Base-by-base conservation (phyloP, 2,888 invertebrate species). In the Cephus sareptanus region DNA sequence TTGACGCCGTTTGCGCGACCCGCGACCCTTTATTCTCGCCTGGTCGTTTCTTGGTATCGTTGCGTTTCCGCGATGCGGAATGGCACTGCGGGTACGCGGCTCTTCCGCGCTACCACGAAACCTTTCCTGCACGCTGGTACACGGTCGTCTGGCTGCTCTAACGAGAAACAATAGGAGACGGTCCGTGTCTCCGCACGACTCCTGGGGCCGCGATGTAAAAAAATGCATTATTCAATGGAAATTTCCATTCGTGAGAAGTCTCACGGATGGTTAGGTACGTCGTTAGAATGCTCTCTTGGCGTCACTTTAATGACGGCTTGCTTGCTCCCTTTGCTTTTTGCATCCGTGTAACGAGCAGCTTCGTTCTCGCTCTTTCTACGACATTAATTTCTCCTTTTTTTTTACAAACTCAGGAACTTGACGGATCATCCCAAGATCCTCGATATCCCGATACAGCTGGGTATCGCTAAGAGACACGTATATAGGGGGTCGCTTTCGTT, bases 241-340 rank as follows among this genome's bases (percentile, higher is more conserved):
- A 89, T 89, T 88, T 89, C 86, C 89, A 89, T 89, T 85, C 85
- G 85, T 87, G 86, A 90, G 89, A 88, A 87, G 85, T 84, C 81
- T 84, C 85, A 82, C 81, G 83, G 84, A 85, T 81, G 85, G 86
- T 84, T 87, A 87, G 87, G 87, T 86, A 83, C 87, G 82, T 89
- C 88, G 87, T 89, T 89, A 89, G 86, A 86, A 87, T 90, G 90
- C 90, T 90, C 90, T 90, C 90, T 90, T 89, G 85, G 83, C 79
- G 88, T 82, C 80, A 81, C 80, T 87, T 86, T 87, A 87, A 87
- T 85, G 87, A 87, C 80, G 85, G 84, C 82, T 87, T 85, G 83
- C 84, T 86, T 87, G 83, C 84, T 86, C 85, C 85, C 86, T 85
- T 84, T 86, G 83, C 82, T 75, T 82, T 82, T 85, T 84, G 75